Base-by-base conservation (phyloP, 2,888 invertebrate genomes). In the Dolomedes plantarius region DNA sequence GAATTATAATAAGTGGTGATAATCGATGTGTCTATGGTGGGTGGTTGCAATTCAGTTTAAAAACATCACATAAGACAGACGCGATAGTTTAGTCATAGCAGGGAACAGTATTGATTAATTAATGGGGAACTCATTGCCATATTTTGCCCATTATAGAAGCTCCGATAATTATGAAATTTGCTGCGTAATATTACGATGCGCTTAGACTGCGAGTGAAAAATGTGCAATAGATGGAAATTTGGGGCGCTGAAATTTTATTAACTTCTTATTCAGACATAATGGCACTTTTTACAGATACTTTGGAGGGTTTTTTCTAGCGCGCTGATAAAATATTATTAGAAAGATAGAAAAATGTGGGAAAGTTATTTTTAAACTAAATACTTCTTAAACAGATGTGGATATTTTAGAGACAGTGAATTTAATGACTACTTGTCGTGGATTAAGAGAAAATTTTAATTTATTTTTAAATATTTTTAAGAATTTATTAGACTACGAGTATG, bases 151-250 rank as follows among this genome's bases (percentile, higher is more conserved):
- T 67, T 67, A 67, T 32, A 67, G 32, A 67, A 36, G 67, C 36
- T 67, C 36, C 67, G 67, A 32, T 67, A 67, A 67, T 67, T 67
- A 67, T 67, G 32, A 67, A 67, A 67, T 67, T 31, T 36, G 19
- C 32, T 1, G 67, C n/a, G 16, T 67, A 67, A 67, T 67, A 67
- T 67, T 36, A 5, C 32, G 32, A 19, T 67, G 32, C 23, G n/a
- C 67, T 31, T 6, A 32, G 6, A 56, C 23, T 56, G 56, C 56
- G 56, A 23, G 23, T 56, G 56, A 56, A 56, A 23, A 56, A 56
- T 56, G 56, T 2, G 3, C 11, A 1, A 56, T 56, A n/a, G 23
- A 56, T 19, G 56, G 56, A 23, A 56, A 56, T 56, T 56, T 56
- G 11, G 7, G 23, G 23, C 3, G 56, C 56, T 1, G 56, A 56